These are phyloP conservation scores for Gari tellinella DNA, from an alignment of 2,888 invertebrate species.

Conservation along the genomic window DNA sequence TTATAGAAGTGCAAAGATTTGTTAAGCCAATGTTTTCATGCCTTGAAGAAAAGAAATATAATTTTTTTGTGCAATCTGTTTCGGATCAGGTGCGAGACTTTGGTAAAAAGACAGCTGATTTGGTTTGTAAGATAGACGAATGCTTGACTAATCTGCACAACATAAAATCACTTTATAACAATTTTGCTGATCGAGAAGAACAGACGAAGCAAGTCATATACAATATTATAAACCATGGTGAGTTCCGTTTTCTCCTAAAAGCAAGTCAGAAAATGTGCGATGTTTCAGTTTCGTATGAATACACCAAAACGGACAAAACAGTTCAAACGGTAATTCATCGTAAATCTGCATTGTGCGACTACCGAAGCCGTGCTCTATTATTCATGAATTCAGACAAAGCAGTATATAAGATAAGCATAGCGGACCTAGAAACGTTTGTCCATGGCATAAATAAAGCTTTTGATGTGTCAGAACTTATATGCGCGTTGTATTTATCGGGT, in stretches of 20 bases:
- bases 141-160: constrained; percentile 60
- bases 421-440: constrained; percentile 27
- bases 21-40: constrained; percentile 47
- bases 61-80: constrained; percentile 22
- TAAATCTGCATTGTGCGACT: constrained; percentile 49
- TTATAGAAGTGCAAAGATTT: constrained; percentile 64
- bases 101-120: constrained; percentile 1
- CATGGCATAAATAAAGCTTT: constrained; percentile 16
- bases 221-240: constrained; percentile 48
- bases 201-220: constrained; percentile 61
- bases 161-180: constrained; percentile 60
- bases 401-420: background rate
- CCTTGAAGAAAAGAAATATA: constrained; percentile 1
- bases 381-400: background rate
- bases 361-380: constrained; percentile 23
- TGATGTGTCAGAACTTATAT: constrained; percentile 26
- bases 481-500: constrained; percentile 23
- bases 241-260: constrained; percentile 29
- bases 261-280: background rate
- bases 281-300: constrained; percentile 33
- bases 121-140: constrained; percentile 52
- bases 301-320: constrained; percentile 17
- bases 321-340: constrained; percentile 6
- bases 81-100: constrained; percentile 5
- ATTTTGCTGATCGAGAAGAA: constrained; percentile 66